Conservation (phyloP, 2,113 vertebrate species). For the Hoplias malabaricus region DNA sequence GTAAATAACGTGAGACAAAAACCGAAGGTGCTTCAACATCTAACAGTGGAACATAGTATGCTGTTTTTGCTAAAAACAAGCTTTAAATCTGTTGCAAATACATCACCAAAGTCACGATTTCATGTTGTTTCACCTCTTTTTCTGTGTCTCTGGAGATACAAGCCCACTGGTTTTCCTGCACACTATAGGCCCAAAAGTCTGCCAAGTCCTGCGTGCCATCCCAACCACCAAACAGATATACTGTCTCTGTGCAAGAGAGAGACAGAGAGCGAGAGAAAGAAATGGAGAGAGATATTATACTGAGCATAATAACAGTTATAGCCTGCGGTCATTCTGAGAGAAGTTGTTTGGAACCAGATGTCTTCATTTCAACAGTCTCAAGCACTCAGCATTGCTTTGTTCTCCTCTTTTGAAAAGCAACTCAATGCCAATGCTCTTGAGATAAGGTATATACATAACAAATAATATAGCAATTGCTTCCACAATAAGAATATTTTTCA, state of each 20-base stretch:
- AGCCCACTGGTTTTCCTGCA: slow-evolving; percentile 96
- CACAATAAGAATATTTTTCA: background rate
- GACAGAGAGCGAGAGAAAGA: background rate
- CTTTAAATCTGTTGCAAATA: slow-evolving; percentile 8
- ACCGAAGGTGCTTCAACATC: background rate
- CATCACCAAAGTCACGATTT: slow-evolving; percentile 1
- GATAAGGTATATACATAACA: background rate
- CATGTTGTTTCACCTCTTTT: slow-evolving; percentile 80
- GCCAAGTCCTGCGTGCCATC: slow-evolving; percentile 98
- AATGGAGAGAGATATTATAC: background rate
- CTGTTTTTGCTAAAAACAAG: slow-evolving; percentile 8
- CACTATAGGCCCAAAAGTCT: slow-evolving; percentile 98
- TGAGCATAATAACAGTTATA: background rate
- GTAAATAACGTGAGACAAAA: background rate
- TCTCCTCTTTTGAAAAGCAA: background rate
- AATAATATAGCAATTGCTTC: too few relatives aligned
- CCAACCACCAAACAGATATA: slow-evolving; percentile 98
- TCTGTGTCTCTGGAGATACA: slow-evolving; percentile 97
- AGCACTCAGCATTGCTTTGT: slow-evolving; percentile 3
- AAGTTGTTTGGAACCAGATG: slow-evolving; percentile 26
- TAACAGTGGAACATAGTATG: background rate
- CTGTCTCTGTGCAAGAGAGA: slow-evolving; percentile 81
- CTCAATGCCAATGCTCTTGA: background rate
- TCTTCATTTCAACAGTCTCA: background rate
- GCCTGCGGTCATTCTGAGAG: background rate